Evolutionary conservation across 2,888 invertebrate genomes (phyloP).

Genomic region (Lobophora halterata): DNA sequence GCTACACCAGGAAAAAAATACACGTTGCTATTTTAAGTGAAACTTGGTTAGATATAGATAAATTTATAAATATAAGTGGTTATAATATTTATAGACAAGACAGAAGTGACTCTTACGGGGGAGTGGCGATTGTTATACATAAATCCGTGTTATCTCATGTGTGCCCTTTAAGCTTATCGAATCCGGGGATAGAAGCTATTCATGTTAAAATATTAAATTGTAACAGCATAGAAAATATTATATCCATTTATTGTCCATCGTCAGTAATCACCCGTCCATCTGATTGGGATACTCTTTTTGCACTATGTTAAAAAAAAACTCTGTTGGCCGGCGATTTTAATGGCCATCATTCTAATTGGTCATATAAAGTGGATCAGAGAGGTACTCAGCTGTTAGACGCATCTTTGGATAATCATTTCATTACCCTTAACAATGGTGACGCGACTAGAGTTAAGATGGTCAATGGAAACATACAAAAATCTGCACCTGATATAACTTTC

Average conservation of each 20-base stretch:
- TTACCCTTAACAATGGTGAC: constrained; percentile 17
- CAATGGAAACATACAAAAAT: background rate
- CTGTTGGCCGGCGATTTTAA: too few relatives aligned
- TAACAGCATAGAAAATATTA: constrained; percentile 1
- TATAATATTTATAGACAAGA: too few relatives aligned
- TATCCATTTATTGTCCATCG: constrained; percentile 24
- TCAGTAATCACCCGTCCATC: constrained; percentile 7
- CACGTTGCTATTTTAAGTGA: too few relatives aligned
- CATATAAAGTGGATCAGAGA: constrained; percentile 9
- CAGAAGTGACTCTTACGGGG: too few relatives aligned
- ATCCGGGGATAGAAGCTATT: constrained; percentile 21
- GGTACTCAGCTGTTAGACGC: constrained; percentile 11
- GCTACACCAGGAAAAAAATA: too few relatives aligned
- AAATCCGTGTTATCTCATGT: constrained; percentile 5
- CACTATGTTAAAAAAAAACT: constrained; percentile 6
- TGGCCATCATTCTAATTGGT: constrained; percentile 19
- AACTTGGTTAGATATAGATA: too few relatives aligned
- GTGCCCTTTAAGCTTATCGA: constrained; percentile 2
- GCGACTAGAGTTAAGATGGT: constrained; percentile 25
- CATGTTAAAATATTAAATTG: constrained; percentile 7
- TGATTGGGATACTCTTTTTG: constrained; percentile 26
- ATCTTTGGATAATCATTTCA: constrained; percentile 13
- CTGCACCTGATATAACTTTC: too few relatives aligned
- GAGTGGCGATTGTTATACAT: constrained; percentile 14
- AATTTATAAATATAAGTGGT: too few relatives aligned